Conservation (phyloP, 2,888 invertebrate genomes). For the Pardosa pseudoannulata region DNA sequence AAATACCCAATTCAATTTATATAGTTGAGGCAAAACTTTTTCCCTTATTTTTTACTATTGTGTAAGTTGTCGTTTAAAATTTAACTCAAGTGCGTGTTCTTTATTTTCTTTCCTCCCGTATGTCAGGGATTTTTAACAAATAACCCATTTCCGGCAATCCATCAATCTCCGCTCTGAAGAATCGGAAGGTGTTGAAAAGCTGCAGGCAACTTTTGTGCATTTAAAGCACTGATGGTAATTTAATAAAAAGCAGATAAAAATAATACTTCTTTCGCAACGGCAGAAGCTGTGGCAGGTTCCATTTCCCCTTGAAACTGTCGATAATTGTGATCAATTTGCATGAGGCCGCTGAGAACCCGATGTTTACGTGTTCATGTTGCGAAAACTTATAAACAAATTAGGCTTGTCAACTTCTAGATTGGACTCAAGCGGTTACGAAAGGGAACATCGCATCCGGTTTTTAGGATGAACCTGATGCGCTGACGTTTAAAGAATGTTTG, state of each 20-base stretch:
- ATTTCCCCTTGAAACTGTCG: background rate
- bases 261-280: background rate
- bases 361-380: background rate
- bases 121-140: slow-evolving; percentile 5
- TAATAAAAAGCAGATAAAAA: background rate
- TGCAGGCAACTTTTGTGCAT: background rate
- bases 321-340: background rate
- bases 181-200: background rate
- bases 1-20: no score
- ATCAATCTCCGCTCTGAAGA: background rate
- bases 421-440: background rate
- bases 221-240: background rate
- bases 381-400: background rate
- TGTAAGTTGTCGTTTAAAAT: no score
- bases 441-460: background rate
- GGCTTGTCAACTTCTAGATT: background rate
- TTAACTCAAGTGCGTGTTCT: no score
- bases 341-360: background rate
- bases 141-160: slow-evolving; percentile 6
- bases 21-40: no score
- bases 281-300: background rate
- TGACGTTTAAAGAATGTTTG: no score
- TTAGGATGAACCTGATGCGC: no score
- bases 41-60: no score
- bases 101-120: no score